These are phyloP conservation scores for Gerris lacustris DNA, from an alignment of 2,888 invertebrate species.

Conservation along the genomic window DNA sequence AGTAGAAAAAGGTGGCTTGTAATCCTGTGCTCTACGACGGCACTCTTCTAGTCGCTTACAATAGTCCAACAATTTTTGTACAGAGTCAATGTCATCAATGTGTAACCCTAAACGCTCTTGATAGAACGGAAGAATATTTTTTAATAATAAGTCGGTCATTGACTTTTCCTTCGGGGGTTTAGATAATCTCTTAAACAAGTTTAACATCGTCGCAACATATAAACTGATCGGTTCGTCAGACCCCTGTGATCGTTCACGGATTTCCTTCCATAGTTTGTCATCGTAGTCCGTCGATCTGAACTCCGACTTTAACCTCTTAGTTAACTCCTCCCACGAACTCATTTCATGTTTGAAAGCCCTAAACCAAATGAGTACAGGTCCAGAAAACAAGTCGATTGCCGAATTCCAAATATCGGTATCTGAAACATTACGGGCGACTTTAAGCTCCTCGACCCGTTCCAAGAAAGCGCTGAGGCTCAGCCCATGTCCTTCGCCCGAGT, in stretches of 20 bases:
- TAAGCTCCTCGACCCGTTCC: conserved; percentile 27
- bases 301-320: conserved; percentile 11
- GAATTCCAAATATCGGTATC: conserved; percentile 23
- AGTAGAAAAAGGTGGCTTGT: too few relatives aligned
- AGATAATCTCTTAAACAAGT: conserved; percentile 26
- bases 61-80: too few relatives aligned
- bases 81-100: too few relatives aligned
- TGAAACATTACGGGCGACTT: conserved; percentile 22
- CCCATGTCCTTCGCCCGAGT: conserved; percentile 18
- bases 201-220: conserved; percentile 28
- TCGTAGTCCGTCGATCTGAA: conserved; percentile 29
- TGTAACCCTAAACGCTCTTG: too few relatives aligned
- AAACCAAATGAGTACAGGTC: conserved; percentile 31
- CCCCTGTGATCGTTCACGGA: conserved; percentile 28
- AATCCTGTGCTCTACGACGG: too few relatives aligned
- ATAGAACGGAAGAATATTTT: too few relatives aligned
- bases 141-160: too few relatives aligned
- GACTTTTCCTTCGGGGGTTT: too few relatives aligned
- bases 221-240: conserved; percentile 28
- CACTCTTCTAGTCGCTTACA: too few relatives aligned
- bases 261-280: conserved; percentile 27
- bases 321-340: conserved; percentile 15
- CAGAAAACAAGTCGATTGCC: too few relatives aligned
- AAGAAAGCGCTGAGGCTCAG: conserved; percentile 23
- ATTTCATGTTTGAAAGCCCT: conserved; percentile 29